Conservation (phyloP, 2,888 invertebrate genomes). For the Acanthosepion lycidas region DNA sequence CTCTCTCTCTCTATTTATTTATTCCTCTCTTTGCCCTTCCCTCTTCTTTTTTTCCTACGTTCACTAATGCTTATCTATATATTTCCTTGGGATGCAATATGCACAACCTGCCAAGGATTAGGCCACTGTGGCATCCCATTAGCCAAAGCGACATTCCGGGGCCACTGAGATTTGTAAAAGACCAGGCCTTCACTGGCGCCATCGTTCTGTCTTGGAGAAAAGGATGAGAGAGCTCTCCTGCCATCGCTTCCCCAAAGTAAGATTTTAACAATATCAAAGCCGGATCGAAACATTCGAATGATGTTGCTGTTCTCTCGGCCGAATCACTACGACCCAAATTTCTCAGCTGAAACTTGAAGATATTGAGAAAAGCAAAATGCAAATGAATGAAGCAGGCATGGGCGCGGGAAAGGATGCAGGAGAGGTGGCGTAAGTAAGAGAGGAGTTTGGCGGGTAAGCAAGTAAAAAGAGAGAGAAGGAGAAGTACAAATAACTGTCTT, state of each 20-base stretch:
- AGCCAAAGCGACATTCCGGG: slow-evolving; percentile 39
- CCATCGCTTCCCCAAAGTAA: not conserved
- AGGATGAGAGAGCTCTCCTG: not conserved
- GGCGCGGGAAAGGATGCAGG: not conserved
- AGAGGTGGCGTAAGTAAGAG: not conserved
- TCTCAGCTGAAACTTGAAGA: not conserved
- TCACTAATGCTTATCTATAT: not conserved
- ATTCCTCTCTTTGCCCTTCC: not conserved
- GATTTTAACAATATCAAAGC: slow-evolving; percentile 11
- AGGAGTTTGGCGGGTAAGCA: not conserved
- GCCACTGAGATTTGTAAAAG: not conserved
- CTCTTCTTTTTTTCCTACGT: not conserved
- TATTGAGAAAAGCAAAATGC: not conserved
- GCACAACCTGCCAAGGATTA: not conserved
- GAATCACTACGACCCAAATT: not conserved
- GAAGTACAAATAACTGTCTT: not conserved
- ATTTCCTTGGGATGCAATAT: not conserved
- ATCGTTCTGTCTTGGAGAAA: not conserved
- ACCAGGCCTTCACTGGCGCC: not conserved
- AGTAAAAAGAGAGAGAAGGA: not conserved
- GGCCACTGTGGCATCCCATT: not conserved
- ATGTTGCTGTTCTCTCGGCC: not conserved
- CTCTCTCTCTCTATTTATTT: too few species aligned
- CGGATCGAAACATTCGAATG: not conserved
- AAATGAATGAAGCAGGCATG: not conserved